These are phyloP conservation scores for Cheilosia variabilis DNA, from an alignment of 2,888 invertebrate species.

Conservation along the genomic window DNA sequence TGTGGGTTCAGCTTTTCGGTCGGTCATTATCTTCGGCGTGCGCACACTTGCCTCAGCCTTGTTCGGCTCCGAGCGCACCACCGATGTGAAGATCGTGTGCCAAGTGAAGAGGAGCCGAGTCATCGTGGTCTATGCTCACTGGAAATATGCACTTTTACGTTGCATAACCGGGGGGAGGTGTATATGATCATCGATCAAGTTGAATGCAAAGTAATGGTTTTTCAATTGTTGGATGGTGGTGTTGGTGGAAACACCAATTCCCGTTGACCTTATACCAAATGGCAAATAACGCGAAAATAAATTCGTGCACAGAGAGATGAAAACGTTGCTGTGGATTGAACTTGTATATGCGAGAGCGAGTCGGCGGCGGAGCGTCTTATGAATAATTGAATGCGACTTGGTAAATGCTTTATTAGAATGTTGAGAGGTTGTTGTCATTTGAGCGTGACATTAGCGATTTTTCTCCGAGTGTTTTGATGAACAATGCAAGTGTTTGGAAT, in stretches of 20 bases:
- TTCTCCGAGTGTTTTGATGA: conserved; percentile 35
- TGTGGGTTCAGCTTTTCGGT: conserved; percentile 58
- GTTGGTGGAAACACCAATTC: conserved; percentile 32
- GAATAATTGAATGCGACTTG: conserved; percentile 62
- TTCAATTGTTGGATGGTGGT: conserved; percentile 42
- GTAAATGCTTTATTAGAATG: conserved; percentile 46
- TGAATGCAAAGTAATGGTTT: conserved; percentile 65
- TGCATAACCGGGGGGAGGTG: conserved; percentile 41
- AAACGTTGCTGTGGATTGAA: conserved; percentile 54
- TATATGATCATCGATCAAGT: conserved; percentile 66
- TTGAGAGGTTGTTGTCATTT: conserved; percentile 38
- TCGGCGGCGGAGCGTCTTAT: conserved; percentile 13
- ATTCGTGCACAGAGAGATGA: conserved; percentile 50
- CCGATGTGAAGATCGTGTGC: conserved; percentile 52
- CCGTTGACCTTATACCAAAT: conserved; percentile 70
- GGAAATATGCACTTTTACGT: conserved; percentile 40
- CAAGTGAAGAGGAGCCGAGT: conserved; percentile 54
- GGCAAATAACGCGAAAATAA: conserved; percentile 59
- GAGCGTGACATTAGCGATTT: conserved; percentile 63
- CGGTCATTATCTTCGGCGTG: conserved; percentile 56
- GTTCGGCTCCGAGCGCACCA: conserved; percentile 32
- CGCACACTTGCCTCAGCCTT: conserved; percentile 41
- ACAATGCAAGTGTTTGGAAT: conserved; percentile 54
- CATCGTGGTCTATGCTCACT: conserved; percentile 40
- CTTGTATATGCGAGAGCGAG: conserved; percentile 38